A percentile compares a stretch with the other conserved stretches of the same genome.
Evolutionary conservation across 2,888 invertebrate species (phyloP).

Genomic region (Zygogramma bicolorata): DNA sequence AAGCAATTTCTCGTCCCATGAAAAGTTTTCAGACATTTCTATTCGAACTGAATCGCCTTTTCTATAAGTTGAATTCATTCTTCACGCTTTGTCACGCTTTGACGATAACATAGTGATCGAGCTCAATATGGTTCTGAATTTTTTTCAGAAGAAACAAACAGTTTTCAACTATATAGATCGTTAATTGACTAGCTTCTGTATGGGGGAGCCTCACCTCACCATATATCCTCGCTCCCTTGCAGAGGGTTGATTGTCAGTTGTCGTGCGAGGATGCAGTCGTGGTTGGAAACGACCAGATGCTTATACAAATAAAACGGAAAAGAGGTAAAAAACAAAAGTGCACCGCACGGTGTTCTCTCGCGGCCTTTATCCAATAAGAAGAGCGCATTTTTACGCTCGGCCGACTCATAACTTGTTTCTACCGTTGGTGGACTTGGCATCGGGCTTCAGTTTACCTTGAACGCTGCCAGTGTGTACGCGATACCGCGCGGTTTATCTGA

Average conservation of each 20-base stretch:
- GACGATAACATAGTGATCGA: too few relatives aligned
- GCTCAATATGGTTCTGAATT: too few relatives aligned
- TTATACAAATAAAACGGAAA: neutral
- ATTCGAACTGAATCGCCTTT: too few relatives aligned
- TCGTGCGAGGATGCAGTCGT: neutral
- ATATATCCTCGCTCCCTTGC: neutral
- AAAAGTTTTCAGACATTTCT: too few relatives aligned
- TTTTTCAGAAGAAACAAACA: too few relatives aligned
- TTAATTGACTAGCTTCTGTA: neutral
- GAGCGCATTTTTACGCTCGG: constrained; percentile 52
- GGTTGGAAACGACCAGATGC: neutral
- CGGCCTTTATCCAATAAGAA: constrained; percentile 46
- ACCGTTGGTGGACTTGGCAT: constrained; percentile 44
- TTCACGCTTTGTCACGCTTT: too few relatives aligned
- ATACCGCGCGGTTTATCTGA: constrained; percentile 19
- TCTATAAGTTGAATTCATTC: too few relatives aligned
- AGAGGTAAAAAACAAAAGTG: constrained; percentile 22
- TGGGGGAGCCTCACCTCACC: neutral
- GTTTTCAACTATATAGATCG: neutral
- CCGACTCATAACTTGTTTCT: constrained; percentile 55
- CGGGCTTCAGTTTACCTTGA: constrained; percentile 56
- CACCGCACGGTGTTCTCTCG: constrained; percentile 22
- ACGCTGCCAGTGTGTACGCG: constrained; percentile 42
- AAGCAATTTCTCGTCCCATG: too few relatives aligned
- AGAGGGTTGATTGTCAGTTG: neutral